Conservation (phyloP, 2,888 invertebrate genomes). For the Lochmaea capreae region DNA sequence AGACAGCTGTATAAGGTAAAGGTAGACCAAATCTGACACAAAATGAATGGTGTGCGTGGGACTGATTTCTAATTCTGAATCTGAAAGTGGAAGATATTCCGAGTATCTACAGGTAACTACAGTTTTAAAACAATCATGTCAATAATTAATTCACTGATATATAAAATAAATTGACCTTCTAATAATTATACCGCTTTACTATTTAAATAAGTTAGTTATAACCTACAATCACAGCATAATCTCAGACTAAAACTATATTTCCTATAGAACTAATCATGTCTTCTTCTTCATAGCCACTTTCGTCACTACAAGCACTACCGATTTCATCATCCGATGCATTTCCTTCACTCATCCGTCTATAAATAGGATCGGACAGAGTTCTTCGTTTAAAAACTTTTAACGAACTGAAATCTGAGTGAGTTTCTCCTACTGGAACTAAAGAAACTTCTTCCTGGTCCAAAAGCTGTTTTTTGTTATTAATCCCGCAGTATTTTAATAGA, state of each 20-base stretch:
- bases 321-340: slow-evolving; percentile 63
- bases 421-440: slow-evolving; percentile 64
- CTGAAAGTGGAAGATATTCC: background rate
- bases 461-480: slow-evolving; percentile 53
- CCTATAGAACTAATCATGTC: slow-evolving; percentile 65
- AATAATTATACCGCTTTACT: background rate
- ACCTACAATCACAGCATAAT: slow-evolving; percentile 25
- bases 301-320: slow-evolving; percentile 88
- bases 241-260: slow-evolving; percentile 62
- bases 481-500: slow-evolving; percentile 57
- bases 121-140: background rate
- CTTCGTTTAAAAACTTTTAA: slow-evolving; percentile 64
- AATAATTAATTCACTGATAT: background rate
- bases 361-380: slow-evolving; percentile 60
- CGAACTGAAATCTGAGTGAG: slow-evolving; percentile 63
- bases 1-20: too few species aligned
- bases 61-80: background rate
- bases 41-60: background rate
- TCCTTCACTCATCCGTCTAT: slow-evolving; percentile 61
- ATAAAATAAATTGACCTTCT: slow-evolving; percentile 12
- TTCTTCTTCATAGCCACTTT: slow-evolving; percentile 90
- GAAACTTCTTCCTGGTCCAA: slow-evolving; percentile 63
- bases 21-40: too few species aligned
- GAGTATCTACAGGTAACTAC: background rate
- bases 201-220: slow-evolving; percentile 13